These are phyloP conservation scores for Apistogramma diplotaenia DNA, from an alignment of 2,113 vertebrate genomes.

Conservation along the genomic window DNA sequence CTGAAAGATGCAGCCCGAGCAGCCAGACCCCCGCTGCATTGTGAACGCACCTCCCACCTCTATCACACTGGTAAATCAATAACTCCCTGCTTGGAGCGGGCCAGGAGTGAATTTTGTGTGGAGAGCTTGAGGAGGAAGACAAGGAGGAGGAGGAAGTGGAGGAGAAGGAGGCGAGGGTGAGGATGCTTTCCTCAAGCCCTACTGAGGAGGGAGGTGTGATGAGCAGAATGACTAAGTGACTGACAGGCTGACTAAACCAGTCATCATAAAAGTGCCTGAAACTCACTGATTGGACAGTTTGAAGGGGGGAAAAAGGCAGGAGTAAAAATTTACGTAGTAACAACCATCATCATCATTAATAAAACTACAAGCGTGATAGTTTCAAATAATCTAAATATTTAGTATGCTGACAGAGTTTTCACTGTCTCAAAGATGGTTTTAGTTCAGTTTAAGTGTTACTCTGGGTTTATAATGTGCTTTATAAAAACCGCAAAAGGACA, in stretches of 20 bases:
- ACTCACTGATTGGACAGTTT: neutral
- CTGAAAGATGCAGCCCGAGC: slow-evolving; percentile 71
- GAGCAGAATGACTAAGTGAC: slow-evolving; percentile 23
- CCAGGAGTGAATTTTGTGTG: slow-evolving; percentile 9
- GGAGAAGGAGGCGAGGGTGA: slow-evolving; percentile 26
- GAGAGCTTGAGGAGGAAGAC: slow-evolving; percentile 19
- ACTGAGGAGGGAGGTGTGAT: slow-evolving; percentile 15
- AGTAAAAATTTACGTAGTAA: neutral
- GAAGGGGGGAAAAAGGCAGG: rapidly evolving
- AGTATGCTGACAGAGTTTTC: rapidly evolving
- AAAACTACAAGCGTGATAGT: neutral
- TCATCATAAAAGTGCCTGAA: neutral
- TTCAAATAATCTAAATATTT: neutral
- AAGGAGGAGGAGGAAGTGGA: slow-evolving; percentile 8
- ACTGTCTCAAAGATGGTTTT: too few species aligned
- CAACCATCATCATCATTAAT: too few species aligned
- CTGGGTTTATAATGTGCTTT: neutral
- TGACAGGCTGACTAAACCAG: slow-evolving; percentile 24
- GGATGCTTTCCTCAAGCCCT: slow-evolving; percentile 28
- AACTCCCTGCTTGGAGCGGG: slow-evolving; percentile 24
- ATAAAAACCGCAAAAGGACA: neutral
- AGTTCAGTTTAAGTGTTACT: neutral
- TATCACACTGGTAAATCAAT: slow-evolving; percentile 68
- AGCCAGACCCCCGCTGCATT: slow-evolving; percentile 60
- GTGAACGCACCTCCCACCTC: slow-evolving; percentile 63